phyloP scores from a whole-genome alignment of 2,888 invertebrate genomes.

The Empis livida region DNA sequence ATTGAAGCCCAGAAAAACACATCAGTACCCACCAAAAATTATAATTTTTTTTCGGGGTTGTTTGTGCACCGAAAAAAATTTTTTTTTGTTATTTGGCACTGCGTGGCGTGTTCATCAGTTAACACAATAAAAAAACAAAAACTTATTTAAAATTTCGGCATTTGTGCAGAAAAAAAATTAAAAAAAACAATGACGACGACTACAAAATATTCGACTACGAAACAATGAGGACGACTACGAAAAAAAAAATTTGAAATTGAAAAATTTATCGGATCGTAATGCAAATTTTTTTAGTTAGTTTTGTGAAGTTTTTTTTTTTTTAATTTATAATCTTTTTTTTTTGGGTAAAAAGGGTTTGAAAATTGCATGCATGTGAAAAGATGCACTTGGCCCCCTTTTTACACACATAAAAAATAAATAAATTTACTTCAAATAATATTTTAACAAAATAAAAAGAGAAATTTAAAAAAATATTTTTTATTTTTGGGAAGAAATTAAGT shows the following conservation, averaged over 20 bases:
- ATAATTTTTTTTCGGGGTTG: too few species aligned
- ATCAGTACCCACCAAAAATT: conserved; percentile 3
- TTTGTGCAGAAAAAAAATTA: conserved; percentile 3
- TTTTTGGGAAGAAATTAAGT: neutral
- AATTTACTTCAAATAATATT: too few species aligned
- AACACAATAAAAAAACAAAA: conserved; percentile 12
- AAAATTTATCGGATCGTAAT: too few species aligned
- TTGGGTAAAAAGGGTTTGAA: too few species aligned
- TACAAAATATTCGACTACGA: neutral
- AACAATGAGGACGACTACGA: neutral
- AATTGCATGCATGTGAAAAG: too few species aligned
- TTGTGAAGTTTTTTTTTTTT: too few species aligned
- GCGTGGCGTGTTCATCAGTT: conserved; percentile 5
- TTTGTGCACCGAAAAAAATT: conserved; percentile 21
- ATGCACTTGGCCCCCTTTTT: neutral
- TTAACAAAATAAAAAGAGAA: too few species aligned
- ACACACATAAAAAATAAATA: neutral
- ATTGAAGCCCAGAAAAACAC: too few species aligned
- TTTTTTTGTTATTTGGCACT: conserved; percentile 17
- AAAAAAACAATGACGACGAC: neutral
- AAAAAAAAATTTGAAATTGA: conserved; percentile 2
- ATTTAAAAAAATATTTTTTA: too few species aligned
- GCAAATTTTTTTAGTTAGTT: too few species aligned
- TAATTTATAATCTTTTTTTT: too few species aligned
- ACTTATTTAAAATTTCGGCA: conserved; percentile 14